Base-by-base conservation (phyloP, 2,888 invertebrate genomes). In the Pseudococcus jackbeardsleyi region DNA sequence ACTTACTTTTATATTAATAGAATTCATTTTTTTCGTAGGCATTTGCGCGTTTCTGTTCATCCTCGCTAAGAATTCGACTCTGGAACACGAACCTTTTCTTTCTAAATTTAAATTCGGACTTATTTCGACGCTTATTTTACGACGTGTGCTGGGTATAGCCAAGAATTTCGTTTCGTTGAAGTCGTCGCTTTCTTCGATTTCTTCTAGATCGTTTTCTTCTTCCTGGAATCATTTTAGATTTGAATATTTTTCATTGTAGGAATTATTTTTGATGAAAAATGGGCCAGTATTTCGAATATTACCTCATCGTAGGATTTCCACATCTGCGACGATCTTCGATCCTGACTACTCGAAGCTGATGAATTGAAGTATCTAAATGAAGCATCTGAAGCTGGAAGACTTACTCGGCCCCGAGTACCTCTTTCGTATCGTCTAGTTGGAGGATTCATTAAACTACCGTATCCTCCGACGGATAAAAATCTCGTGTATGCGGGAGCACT, bases 391-490 rank as follows among this genome's bases (percentile, higher is more conserved):
- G 89, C 89, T 91, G 90, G 89, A 89, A 90, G 86, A 90, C 90
- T 89, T 88, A 90, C 89, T 89, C 90, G 89, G 54, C 90, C 90
- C 42, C 89, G 85, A 77, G 92, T 91, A 33, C 85, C 85, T 5
- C 84, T 68, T 42, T 88, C 85, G 17, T 88, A 88, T 12, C 89
- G 88, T 84, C 94, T 93, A 89, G 91, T 91, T 22, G 94, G 93
- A 46, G 95, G 94, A 89, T 95, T 95, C 90, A 95, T 92, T 88
- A 96, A 91, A 90, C 95, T 93, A 90, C 95, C 95, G 19, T 88
- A 88, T 33, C 88, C 92, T 90, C 93, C 93, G 89, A 94, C 92
- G 82, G 94, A 94, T 5, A 94, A 94, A 90, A 94, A 94, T 82
- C 94, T 93, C 89, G 92, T 92, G 39, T 89, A 89, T 11, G 88